A percentile compares a stretch with the other conserved stretches of the same genome.
Conservation (phyloP, 2,888 invertebrate genomes). For the Protodeltote pygarga region DNA sequence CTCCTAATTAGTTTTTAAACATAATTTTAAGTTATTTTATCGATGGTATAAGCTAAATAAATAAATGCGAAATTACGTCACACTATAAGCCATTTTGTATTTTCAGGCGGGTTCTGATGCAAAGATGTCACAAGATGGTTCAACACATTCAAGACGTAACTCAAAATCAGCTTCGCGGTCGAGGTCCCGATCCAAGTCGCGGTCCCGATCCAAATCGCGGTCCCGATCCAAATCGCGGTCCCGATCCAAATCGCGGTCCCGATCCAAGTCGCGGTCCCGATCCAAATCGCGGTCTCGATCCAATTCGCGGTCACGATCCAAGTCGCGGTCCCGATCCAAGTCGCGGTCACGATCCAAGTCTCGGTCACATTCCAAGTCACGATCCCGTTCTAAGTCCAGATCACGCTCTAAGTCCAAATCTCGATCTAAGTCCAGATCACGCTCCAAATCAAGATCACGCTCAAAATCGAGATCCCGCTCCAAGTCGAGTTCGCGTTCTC, state of each 20-base stretch:
- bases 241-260: slow-evolving; percentile 19
- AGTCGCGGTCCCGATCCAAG: slow-evolving; percentile 57
- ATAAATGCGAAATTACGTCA: background rate
- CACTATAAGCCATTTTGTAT: background rate
- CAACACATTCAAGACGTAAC: slow-evolving; percentile 51
- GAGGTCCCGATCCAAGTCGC: slow-evolving; percentile 43
- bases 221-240: slow-evolving; percentile 55
- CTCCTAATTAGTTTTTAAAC: too few species aligned
- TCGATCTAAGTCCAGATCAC: slow-evolving; percentile 50
- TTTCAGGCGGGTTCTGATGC: slow-evolving; percentile 68
- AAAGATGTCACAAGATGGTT: slow-evolving; percentile 73
- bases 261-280: slow-evolving; percentile 6
- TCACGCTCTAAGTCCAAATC: slow-evolving; percentile 60
- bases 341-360: slow-evolving; percentile 58
- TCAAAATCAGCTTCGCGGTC: slow-evolving; percentile 62
- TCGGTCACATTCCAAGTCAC: slow-evolving; percentile 30
- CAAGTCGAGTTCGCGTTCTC: slow-evolving; percentile 13
- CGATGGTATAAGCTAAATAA: background rate
- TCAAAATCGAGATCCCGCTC: slow-evolving; percentile 12
- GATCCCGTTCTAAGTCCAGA: slow-evolving; percentile 47
- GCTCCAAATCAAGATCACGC: slow-evolving; percentile 16
- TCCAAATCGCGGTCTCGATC: slow-evolving; percentile 50
- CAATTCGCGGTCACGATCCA: slow-evolving; percentile 46
- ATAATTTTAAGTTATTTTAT: too few species aligned
- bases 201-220: slow-evolving; percentile 58